Evolutionary conservation across 1,140 invertebrate species (phyloP), one percentile per base, ranked within the genome.

Genomic region (Ips typographus): DNA sequence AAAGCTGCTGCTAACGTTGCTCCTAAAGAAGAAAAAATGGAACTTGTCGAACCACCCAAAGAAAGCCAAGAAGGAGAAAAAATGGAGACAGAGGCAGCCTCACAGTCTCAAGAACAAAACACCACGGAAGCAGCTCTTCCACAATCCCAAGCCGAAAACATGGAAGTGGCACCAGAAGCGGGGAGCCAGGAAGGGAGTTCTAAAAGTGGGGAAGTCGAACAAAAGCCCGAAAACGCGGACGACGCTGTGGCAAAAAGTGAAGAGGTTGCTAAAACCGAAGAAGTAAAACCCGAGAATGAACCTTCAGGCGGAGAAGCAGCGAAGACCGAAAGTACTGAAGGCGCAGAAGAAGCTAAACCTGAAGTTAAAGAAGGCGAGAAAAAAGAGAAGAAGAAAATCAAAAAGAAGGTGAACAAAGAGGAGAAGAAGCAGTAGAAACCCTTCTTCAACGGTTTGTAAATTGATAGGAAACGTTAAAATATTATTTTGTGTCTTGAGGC

Each of bases 1-100:
- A 89, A 88, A 79, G 86, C 86, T 36, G 84, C 86, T 58, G 84
- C 83, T 59, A 85, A 86, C 69, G 74, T 70, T 8, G 68, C 67
- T 39, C 55, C 51, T 38, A 63, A 40, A 5, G 62, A 68, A 47
- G 69, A 75, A 49, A 71, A 75, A 71, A 75, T 73, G 74, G 73
- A 74, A 2, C 71, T 70, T 7, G 70, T 55, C 2, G 49, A 63
- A 59, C 40, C 47, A 56, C 8, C 52, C 7, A n/a, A 59, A 63
- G 57, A 61, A n/a, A 22, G 8, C 56, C 53, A 71, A 58, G 62
- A 40, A 38, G 57, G 22, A 36, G 63, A 67, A 52, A 57, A 67
- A 68, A 59, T 61, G 62, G 71, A 75, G 3, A 43, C 49, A 4
- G 43, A 59, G 6, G 37, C 52, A 6, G 62, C 64, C 36, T 42